phyloP scores from a whole-genome alignment of 2,888 invertebrate species.

The Icerya purchasi region DNA sequence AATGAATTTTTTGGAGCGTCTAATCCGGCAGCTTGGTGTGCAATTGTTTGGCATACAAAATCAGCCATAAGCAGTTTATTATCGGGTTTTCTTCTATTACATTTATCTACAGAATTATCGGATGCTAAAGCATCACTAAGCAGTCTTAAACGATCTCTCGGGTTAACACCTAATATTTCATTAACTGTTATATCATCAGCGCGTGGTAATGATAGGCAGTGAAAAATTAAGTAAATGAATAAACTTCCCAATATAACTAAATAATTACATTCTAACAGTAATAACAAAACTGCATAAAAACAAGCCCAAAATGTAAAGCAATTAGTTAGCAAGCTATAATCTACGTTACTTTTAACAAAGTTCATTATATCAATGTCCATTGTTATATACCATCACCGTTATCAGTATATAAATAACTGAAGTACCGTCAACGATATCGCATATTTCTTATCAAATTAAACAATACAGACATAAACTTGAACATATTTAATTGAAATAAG shows the following conservation, averaged over 20 bases:
- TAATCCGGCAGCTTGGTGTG: slow-evolving; percentile 49
- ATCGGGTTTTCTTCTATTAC: background rate
- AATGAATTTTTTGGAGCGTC: slow-evolving; percentile 66
- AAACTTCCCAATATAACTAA: slow-evolving; percentile 11
- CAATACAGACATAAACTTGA: too few species aligned
- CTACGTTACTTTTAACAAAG: background rate
- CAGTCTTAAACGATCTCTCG: background rate
- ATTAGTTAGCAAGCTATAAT: background rate
- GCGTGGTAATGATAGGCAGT: slow-evolving; percentile 14
- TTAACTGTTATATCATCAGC: slow-evolving; percentile 9
- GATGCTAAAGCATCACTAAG: background rate
- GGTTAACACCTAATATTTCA: slow-evolving; percentile 14
- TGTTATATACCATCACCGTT: background rate
- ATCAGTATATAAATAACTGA: background rate
- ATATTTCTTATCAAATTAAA: background rate
- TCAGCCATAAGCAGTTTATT: background rate
- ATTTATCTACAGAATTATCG: background rate
- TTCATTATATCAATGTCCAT: background rate
- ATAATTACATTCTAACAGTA: background rate
- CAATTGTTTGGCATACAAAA: slow-evolving; percentile 26
- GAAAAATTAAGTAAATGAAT: slow-evolving; percentile 13
- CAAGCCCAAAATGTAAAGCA: background rate
- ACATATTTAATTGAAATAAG: too few species aligned
- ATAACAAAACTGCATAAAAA: background rate
- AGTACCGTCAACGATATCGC: background rate